phyloP scores from a whole-genome alignment of 2,797 vertebrate species.

The Clarias fuscus region DNA sequence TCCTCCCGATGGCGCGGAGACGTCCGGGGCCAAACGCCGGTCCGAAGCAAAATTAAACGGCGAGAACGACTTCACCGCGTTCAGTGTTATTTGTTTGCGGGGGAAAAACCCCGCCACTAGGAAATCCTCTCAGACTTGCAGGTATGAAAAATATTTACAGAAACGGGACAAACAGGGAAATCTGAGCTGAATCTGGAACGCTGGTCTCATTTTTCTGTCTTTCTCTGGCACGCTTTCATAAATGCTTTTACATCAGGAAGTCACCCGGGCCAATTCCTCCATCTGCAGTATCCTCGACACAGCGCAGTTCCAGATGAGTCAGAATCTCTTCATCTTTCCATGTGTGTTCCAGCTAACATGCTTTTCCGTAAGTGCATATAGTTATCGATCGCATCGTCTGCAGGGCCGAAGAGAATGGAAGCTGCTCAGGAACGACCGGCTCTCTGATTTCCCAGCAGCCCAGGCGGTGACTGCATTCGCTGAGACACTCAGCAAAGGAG shows the following conservation, averaged over 20 bases:
- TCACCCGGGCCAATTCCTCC: slow-evolving; percentile 16
- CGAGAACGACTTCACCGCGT: neutral
- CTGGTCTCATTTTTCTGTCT: neutral
- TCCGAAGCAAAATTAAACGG: neutral
- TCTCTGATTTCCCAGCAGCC: slow-evolving; percentile 51
- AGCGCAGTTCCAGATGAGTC: neutral
- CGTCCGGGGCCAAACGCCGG: neutral
- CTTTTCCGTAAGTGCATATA: slow-evolving; percentile 51
- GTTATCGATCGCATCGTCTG: slow-evolving; percentile 46
- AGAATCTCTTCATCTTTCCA: slow-evolving; percentile 14
- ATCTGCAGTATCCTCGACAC: neutral
- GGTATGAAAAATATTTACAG: slow-evolving; percentile 11
- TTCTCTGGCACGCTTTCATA: slow-evolving; percentile 18
- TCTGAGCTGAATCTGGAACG: neutral
- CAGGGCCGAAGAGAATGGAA: slow-evolving; percentile 23
- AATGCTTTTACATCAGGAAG: slow-evolving; percentile 26
- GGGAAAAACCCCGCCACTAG: neutral
- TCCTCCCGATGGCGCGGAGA: neutral
- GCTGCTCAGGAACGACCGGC: slow-evolving; percentile 37
- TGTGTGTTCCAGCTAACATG: slow-evolving; percentile 35
- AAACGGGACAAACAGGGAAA: slow-evolving; percentile 12
- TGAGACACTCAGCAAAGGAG: slow-evolving; percentile 45
- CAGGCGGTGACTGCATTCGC: slow-evolving; percentile 39
- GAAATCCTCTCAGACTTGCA: neutral
- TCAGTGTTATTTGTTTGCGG: neutral